Conservation (phyloP, 2,888 invertebrate species). For the Tachina fera region DNA sequence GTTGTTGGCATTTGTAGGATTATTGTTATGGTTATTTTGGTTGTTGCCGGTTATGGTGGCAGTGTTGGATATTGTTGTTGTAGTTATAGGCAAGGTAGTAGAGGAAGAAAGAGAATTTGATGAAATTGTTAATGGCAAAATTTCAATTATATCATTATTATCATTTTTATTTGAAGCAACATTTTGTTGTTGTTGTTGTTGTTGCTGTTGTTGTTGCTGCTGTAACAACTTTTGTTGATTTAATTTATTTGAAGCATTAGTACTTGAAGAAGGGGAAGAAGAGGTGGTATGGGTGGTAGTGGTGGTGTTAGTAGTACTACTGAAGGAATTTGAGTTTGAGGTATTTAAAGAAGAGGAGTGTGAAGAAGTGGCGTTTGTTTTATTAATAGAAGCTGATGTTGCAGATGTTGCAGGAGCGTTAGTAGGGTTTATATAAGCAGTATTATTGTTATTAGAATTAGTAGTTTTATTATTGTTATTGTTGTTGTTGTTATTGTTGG, state of each 20-base stretch:
- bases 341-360: slow-evolving; percentile 54
- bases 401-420: slow-evolving; percentile 57
- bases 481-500: slow-evolving; percentile 35
- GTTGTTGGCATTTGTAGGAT: slow-evolving; percentile 64
- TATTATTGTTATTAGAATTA: slow-evolving; percentile 51
- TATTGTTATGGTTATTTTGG: slow-evolving; percentile 62
- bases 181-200: too few species aligned
- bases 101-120: slow-evolving; percentile 73
- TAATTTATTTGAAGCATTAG: slow-evolving; percentile 59
- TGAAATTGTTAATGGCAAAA: slow-evolving; percentile 77
- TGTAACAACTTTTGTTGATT: slow-evolving; percentile 59
- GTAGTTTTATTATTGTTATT: slow-evolving; percentile 49
- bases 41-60: slow-evolving; percentile 56
- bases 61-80: slow-evolving; percentile 67
- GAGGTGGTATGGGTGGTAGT: slow-evolving; percentile 45
- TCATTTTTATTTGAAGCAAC: slow-evolving; percentile 57
- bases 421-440: slow-evolving; percentile 54
- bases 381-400: slow-evolving; percentile 55
- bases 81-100: slow-evolving; percentile 68
- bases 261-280: slow-evolving; percentile 47
- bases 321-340: slow-evolving; percentile 36
- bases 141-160: slow-evolving; percentile 78
- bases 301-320: slow-evolving; percentile 48
- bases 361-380: slow-evolving; percentile 39
- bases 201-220: slow-evolving; percentile 62